Conservation (phyloP, 1,140 invertebrate genomes). For the Bathynomus jamesi region DNA sequence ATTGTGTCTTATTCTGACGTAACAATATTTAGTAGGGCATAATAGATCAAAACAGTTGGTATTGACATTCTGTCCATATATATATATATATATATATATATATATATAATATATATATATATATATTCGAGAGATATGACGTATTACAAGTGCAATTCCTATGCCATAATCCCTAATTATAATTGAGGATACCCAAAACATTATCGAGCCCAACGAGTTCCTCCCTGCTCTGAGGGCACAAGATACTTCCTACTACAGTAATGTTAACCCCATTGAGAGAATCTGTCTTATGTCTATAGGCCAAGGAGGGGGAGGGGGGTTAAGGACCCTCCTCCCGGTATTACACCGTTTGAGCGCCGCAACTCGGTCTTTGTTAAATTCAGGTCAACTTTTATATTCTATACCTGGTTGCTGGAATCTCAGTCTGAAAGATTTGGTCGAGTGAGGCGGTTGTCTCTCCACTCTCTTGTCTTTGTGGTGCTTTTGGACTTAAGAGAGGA, state of each 20-base stretch:
- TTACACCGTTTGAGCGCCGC: not conserved
- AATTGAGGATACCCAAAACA: no score
- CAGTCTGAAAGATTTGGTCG: not conserved
- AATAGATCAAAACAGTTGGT: no score
- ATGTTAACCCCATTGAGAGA: not conserved
- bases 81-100: no score
- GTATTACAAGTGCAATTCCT: no score
- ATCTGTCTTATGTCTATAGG: no score
- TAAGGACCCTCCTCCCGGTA: not conserved
- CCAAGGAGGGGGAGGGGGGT: no score
- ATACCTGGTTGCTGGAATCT: not conserved
- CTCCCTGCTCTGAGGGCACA: not conserved
- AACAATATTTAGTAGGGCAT: no score
- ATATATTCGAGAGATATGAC: no score
- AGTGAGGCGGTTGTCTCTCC: not conserved
- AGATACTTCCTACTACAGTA: not conserved
- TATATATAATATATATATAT: no score
- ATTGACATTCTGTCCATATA: no score
- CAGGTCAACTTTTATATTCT: not conserved
- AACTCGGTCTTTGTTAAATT: not conserved
- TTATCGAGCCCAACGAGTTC: not conserved
- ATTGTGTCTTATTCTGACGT: no score
- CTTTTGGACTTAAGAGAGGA: not conserved
- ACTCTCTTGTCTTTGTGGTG: not conserved
- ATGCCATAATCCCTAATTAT: no score